Conservation (phyloP, 2,113 vertebrate species). For the Sterna hirundo region DNA sequence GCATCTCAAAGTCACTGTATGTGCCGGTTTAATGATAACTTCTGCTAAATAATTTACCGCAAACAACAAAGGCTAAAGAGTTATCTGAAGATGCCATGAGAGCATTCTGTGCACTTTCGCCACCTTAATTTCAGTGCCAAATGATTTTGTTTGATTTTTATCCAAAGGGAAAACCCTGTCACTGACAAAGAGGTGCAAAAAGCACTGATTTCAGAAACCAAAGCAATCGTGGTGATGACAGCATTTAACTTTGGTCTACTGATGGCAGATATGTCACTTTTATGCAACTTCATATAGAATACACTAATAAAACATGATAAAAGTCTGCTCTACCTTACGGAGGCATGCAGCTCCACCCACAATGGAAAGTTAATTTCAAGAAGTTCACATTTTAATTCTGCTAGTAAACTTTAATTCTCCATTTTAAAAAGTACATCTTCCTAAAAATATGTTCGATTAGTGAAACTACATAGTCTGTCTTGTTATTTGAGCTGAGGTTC, state of each 20-base stretch:
- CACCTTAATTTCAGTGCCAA: neutral
- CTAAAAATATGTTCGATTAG: neutral
- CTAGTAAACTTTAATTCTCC: neutral
- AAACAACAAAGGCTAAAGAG: conserved; percentile 36
- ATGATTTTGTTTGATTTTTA: conserved; percentile 19
- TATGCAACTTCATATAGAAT: neutral
- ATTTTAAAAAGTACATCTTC: neutral
- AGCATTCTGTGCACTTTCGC: neutral
- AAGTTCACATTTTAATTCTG: neutral
- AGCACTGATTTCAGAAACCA: neutral
- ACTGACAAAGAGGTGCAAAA: neutral
- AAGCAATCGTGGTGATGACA: neutral
- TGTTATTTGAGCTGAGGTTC: neutral
- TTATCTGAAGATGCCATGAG: neutral
- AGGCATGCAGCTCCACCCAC: neutral
- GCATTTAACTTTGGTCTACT: conserved; percentile 17
- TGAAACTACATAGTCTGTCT: neutral
- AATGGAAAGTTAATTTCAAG: neutral
- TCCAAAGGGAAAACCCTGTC: conserved; percentile 3
- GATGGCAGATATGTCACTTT: conserved; percentile 21
- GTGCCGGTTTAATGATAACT: conserved; percentile 23
- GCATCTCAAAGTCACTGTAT: neutral
- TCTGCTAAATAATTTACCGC: conserved; percentile 52
- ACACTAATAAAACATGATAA: conserved; percentile 10
- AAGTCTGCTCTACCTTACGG: neutral